These are phyloP conservation scores for Leucopternis melanops DNA, from an alignment of 2,113 vertebrate genomes.

Conservation along the genomic window DNA sequence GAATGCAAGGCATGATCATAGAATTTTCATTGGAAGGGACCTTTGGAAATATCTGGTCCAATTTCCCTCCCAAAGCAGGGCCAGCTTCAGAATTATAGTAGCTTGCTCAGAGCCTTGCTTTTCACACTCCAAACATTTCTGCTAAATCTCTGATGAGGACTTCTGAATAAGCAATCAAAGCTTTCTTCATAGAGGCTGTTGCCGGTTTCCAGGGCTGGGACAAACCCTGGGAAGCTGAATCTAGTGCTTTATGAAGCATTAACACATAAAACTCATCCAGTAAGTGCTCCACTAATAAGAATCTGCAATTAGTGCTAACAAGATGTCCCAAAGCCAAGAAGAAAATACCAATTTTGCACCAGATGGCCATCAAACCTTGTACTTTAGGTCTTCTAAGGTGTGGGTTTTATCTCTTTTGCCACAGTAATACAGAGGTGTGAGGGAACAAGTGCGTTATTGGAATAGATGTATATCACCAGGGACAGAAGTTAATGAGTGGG, in stretches of 20 bases:
- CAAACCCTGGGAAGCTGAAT: not conserved
- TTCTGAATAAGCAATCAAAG: not conserved
- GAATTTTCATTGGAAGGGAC: not conserved
- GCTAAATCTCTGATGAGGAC: not conserved
- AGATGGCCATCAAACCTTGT: not conserved
- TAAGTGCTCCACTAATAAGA: not conserved
- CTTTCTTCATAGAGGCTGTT: not conserved
- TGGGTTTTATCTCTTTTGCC: not conserved
- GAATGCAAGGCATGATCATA: not conserved
- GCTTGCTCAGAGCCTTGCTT: not conserved
- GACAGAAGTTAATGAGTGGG: not conserved
- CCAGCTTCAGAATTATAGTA: not conserved
- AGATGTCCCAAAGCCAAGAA: not conserved
- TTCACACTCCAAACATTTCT: not conserved
- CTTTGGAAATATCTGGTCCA: not conserved
- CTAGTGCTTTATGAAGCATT: not conserved
- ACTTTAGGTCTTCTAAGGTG: not conserved
- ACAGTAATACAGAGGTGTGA: not conserved
- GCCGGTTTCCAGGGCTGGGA: not conserved
- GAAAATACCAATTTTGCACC: not conserved
- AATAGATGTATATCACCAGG: not conserved
- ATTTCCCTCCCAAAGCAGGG: not conserved
- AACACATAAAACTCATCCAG: not conserved
- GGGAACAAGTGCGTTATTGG: not conserved
- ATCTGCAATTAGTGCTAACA: not conserved